phyloP scores from a whole-genome alignment of 2,888 invertebrate species.

The Synanthedon andrenaeformis region DNA sequence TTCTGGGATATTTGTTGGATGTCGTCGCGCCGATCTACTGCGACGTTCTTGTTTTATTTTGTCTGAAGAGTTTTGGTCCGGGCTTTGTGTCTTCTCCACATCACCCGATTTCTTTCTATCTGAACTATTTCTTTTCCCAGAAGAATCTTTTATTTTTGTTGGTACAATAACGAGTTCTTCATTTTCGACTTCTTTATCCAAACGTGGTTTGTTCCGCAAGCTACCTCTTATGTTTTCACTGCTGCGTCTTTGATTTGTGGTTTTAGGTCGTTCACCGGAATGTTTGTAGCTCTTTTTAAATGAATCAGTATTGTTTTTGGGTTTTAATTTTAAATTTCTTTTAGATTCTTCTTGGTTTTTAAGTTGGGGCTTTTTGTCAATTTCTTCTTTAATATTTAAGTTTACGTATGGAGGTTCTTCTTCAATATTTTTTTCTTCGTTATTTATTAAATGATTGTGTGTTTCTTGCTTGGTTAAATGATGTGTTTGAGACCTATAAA shows the following conservation, averaged over 20 bases:
- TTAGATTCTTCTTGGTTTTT: neutral
- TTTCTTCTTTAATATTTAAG: slow-evolving; percentile 12
- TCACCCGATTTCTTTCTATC: neutral
- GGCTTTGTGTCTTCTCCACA: neutral
- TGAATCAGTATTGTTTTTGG: neutral
- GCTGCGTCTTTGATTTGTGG: neutral
- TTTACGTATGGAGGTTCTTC: slow-evolving; percentile 28
- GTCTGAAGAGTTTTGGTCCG: neutral
- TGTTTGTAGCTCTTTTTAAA: slow-evolving; percentile 1
- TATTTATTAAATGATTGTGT: neutral
- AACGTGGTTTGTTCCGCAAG: slow-evolving; percentile 5
- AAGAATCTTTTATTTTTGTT: neutral
- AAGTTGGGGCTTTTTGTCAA: slow-evolving; percentile 1
- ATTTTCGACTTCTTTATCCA: slow-evolving; percentile 8
- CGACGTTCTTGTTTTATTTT: slow-evolving; percentile 13
- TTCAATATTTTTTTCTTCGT: slow-evolving; percentile 6
- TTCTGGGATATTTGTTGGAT: neutral
- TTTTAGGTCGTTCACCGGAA: neutral
- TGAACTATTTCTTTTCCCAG: neutral
- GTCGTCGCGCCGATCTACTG: slow-evolving; percentile 17
- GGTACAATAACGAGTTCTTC: slow-evolving; percentile 4
- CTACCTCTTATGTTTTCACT: slow-evolving; percentile 3
- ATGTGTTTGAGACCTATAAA: slow-evolving; percentile 2
- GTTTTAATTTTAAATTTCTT: neutral
- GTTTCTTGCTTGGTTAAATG: neutral